A percentile compares a stretch with the other conserved stretches of the same genome.
These are phyloP conservation scores for Rhinoderma darwinii DNA, from an alignment of 2,113 vertebrate species.

Conservation along the genomic window DNA sequence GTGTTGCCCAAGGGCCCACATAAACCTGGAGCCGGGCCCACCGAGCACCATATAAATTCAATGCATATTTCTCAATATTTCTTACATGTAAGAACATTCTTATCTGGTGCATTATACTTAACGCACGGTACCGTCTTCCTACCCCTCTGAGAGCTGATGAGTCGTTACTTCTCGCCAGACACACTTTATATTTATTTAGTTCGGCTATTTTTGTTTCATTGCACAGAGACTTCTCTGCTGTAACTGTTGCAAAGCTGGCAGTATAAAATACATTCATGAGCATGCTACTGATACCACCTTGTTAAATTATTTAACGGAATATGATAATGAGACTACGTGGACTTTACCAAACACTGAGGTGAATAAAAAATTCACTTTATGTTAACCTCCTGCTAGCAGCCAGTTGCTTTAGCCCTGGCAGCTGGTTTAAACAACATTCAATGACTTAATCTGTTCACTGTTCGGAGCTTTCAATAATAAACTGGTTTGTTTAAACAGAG, in stretches of 20 bases:
- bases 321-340: conserved; percentile 59
- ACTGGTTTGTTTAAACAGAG: background rate
- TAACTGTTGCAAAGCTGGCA: conserved; percentile 1
- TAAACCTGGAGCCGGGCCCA: too few species aligned
- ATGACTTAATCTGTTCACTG: conserved; percentile 46
- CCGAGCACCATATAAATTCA: background rate
- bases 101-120: background rate
- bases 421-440: conserved; percentile 16
- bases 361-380: conserved; percentile 73
- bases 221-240: background rate
- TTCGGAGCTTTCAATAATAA: conserved; percentile 13
- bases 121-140: background rate
- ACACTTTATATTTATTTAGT: background rate
- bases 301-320: conserved; percentile 46
- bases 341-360: conserved; percentile 70
- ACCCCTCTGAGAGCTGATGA: conserved; percentile 12
- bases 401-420: background rate
- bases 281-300: background rate
- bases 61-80: background rate
- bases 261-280: conserved; percentile 1
- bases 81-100: background rate
- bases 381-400: conserved; percentile 24
- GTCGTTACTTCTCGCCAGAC: background rate
- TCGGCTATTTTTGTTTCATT: background rate
- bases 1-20: too few species aligned